A percentile compares a stretch with the other conserved stretches of the same genome.
phyloP scores from a whole-genome alignment of 2,797 vertebrate species.

The Aldrovandia affinis region DNA sequence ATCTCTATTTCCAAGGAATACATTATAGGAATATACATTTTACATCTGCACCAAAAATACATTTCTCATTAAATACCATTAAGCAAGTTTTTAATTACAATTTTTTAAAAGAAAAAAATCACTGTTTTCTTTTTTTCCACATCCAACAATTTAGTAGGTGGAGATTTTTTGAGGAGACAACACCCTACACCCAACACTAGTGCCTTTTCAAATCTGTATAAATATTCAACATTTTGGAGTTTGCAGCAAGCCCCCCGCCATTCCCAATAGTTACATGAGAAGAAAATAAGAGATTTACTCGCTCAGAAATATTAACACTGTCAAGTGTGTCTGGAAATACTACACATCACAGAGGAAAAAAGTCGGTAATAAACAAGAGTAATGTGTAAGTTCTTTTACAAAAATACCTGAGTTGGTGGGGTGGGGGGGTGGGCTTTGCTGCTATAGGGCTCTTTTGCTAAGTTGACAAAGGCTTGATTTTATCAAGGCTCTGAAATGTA shows the following conservation, averaged over 20 bases:
- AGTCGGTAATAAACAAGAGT: slow-evolving; percentile 17
- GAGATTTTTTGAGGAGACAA: background rate
- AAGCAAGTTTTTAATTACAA: background rate
- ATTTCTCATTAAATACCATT: background rate
- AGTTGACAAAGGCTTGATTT: slow-evolving; percentile 62
- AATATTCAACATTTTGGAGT: background rate
- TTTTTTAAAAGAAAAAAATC: background rate
- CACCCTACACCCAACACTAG: slow-evolving; percentile 4
- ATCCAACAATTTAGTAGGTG: background rate
- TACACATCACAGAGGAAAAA: background rate
- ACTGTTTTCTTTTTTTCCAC: background rate
- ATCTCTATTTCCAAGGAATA: background rate
- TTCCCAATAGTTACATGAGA: background rate
- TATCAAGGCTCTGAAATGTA: slow-evolving; percentile 47
- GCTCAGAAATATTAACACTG: slow-evolving; percentile 13
- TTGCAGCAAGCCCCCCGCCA: background rate
- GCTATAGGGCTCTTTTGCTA: slow-evolving; percentile 34
- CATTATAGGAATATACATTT: background rate
- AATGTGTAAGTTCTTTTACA: slow-evolving; percentile 38
- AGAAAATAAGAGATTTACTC: background rate
- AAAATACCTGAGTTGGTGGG: slow-evolving; percentile 41
- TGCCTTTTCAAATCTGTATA: background rate
- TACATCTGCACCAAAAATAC: background rate
- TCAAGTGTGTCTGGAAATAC: slow-evolving; percentile 29
- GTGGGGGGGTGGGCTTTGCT: slow-evolving; percentile 36